phyloP scores from a whole-genome alignment of 2,113 vertebrate species.

The Nyctereutes procyonoides region DNA sequence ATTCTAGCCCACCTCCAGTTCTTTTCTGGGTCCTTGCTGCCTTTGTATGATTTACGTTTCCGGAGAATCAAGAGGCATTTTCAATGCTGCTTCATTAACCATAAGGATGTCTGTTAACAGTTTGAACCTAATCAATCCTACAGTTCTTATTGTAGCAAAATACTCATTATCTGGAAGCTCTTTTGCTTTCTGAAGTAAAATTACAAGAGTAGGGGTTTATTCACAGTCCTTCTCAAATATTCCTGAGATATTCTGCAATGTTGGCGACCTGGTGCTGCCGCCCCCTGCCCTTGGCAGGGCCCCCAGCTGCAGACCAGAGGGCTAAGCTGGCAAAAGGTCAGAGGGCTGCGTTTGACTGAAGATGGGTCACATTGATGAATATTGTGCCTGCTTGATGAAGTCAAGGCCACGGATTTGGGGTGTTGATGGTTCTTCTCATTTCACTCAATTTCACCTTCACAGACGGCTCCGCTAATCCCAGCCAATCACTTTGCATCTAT shows the following conservation, averaged over 20 bases:
- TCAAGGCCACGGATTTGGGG: background rate
- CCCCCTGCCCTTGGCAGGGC: conserved; percentile 5
- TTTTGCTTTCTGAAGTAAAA: conserved; percentile 63
- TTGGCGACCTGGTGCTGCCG: background rate
- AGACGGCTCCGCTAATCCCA: background rate
- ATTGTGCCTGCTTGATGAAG: conserved; percentile 20
- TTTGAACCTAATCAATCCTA: conserved; percentile 69
- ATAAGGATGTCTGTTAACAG: conserved; percentile 50
- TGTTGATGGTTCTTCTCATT: background rate
- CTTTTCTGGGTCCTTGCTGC: conserved; percentile 23
- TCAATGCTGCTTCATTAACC: conserved; percentile 59
- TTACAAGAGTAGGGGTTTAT: background rate
- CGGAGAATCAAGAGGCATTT: conserved; percentile 55
- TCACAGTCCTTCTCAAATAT: conserved; percentile 20
- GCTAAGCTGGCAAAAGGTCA: conserved; percentile 64
- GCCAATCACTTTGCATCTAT: background rate
- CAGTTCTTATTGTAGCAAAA: conserved; percentile 60
- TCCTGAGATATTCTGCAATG: background rate
- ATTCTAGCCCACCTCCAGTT: background rate
- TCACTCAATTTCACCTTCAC: conserved; percentile 60
- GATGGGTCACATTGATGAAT: conserved; percentile 34
- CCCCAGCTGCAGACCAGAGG: conserved; percentile 37
- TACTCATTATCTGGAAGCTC: conserved; percentile 51
- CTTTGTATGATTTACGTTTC: conserved; percentile 60
- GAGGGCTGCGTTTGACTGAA: conserved; percentile 35